phyloP scores from a whole-genome alignment of 2,113 vertebrate genomes.

The Raphicerus campestris region DNA sequence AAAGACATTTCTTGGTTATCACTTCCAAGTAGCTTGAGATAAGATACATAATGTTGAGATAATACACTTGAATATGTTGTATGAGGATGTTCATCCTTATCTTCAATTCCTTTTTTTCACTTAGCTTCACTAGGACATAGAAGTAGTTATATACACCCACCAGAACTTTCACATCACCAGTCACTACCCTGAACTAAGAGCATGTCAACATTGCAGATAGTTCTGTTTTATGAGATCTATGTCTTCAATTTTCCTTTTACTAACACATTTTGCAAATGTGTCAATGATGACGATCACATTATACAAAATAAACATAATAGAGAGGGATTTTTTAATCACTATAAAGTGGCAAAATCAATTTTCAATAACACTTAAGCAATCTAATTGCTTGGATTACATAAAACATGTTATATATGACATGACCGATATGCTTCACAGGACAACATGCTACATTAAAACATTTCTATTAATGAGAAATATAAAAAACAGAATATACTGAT shows the following conservation, averaged over 20 bases:
- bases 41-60: background rate
- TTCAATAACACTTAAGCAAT: background rate
- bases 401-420: background rate
- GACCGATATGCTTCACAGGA: background rate
- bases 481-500: background rate
- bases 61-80: background rate
- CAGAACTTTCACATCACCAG: background rate
- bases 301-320: background rate
- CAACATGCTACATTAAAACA: background rate
- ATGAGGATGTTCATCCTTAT: background rate
- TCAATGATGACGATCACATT: background rate
- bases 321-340: background rate
- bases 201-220: background rate
- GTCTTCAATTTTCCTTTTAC: background rate
- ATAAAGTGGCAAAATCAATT: conserved; percentile 18
- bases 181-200: background rate
- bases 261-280: conserved; percentile 19
- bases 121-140: background rate
- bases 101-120: background rate
- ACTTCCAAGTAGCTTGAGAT: background rate
- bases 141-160: background rate
- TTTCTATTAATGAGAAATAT: background rate
- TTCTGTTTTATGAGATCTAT: background rate
- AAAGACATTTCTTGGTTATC: background rate
- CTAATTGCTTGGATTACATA: background rate